Evolutionary conservation across 2,797 vertebrate species (phyloP).

Genomic region (Fringilla coelebs): DNA sequence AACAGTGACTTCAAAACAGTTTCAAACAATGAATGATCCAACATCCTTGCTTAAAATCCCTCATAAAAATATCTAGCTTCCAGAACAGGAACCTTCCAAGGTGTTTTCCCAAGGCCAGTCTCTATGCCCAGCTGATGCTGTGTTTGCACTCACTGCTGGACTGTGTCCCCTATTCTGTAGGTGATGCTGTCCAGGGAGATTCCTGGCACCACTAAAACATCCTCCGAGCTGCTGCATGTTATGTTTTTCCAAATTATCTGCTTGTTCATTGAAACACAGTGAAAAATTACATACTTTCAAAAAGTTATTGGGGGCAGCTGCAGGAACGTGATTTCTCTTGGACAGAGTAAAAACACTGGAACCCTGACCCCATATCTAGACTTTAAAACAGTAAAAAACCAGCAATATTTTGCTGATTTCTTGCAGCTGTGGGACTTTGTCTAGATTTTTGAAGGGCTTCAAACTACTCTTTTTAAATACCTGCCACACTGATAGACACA

Average conservation of each 20-base stretch:
- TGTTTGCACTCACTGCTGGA: neutral
- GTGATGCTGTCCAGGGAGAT: neutral
- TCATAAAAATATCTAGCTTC: neutral
- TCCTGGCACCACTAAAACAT: neutral
- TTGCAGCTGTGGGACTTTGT: neutral
- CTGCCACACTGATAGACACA: neutral
- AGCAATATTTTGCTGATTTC: neutral
- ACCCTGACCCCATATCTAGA: neutral
- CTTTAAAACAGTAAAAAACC: neutral
- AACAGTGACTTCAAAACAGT: neutral
- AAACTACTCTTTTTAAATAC: neutral
- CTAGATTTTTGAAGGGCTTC: neutral
- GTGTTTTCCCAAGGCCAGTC: neutral
- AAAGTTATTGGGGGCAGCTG: neutral
- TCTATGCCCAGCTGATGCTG: neutral
- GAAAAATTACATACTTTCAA: neutral
- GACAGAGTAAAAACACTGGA: neutral
- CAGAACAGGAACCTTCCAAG: neutral
- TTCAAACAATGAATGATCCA: neutral
- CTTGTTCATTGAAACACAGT: neutral
- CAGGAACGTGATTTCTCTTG: neutral
- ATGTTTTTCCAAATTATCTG: neutral
- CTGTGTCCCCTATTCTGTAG: neutral
- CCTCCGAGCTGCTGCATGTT: neutral
- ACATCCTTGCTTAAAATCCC: neutral